These are phyloP conservation scores for Nannobrachium achirus DNA, from an alignment of 2,113 vertebrate species.

Conservation along the genomic window DNA sequence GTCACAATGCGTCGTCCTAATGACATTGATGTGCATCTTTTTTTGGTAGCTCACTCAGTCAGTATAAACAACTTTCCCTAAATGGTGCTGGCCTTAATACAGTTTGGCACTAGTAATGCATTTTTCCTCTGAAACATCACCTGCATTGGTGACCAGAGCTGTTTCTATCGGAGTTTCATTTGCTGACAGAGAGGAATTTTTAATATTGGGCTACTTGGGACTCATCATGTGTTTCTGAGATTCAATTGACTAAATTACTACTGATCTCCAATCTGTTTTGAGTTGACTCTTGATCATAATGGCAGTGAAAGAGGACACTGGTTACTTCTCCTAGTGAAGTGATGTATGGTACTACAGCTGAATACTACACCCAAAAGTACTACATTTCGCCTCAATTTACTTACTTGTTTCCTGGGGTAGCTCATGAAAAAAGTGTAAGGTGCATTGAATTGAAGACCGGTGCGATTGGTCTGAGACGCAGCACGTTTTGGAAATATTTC, in stretches of 20 bases:
- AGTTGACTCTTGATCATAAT: too few relatives aligned
- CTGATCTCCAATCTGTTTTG: background rate
- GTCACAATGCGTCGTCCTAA: background rate
- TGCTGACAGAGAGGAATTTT: background rate
- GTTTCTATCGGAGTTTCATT: background rate
- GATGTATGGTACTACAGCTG: too few relatives aligned
- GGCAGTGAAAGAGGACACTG: background rate
- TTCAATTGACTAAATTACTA: too few relatives aligned
- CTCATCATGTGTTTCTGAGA: background rate
- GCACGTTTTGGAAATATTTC: too few relatives aligned
- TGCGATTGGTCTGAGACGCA: too few relatives aligned
- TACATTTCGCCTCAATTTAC: too few relatives aligned
- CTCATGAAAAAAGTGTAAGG: too few relatives aligned
- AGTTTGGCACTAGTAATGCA: background rate
- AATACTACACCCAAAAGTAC: too few relatives aligned
- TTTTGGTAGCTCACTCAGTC: conserved; percentile 21
- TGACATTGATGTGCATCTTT: conserved; percentile 20
- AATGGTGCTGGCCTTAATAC: background rate
- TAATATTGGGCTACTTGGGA: background rate
- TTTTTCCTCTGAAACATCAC: too few relatives aligned
- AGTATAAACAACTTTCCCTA: conserved; percentile 18
- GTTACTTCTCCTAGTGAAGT: background rate
- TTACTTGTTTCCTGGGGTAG: too few relatives aligned
- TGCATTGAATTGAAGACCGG: too few relatives aligned
- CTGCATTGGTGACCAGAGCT: background rate